Percentiles rank a stretch among this genome's conserved stretches.
Evolutionary conservation across 2,113 vertebrate species (phyloP).

Genomic region (Hucho hucho): DNA sequence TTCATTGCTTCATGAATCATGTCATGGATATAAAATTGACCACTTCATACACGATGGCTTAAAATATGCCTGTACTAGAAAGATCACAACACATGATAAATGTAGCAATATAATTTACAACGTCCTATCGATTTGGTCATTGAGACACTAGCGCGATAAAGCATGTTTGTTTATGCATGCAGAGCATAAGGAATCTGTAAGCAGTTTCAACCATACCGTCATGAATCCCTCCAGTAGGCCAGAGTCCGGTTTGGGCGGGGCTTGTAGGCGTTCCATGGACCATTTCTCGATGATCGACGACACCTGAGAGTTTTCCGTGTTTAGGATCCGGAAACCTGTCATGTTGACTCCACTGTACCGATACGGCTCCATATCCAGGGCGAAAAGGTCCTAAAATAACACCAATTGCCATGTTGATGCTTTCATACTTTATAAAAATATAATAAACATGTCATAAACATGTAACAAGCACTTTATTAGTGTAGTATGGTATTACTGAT

Average conservation of each 20-base stretch:
- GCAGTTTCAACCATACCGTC: slow-evolving; percentile 79
- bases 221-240: slow-evolving; percentile 99
- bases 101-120: neutral
- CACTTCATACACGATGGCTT: neutral
- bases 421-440: too few species aligned
- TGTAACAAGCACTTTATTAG: neutral
- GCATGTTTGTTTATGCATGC: slow-evolving; percentile 24
- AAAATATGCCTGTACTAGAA: slow-evolving; percentile 13
- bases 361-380: slow-evolving; percentile 97
- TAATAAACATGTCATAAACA: neutral
- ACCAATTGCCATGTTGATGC: neutral
- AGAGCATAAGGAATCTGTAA: slow-evolving; percentile 23
- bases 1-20: neutral
- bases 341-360: slow-evolving; percentile 97
- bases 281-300: slow-evolving; percentile 97
- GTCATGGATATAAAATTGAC: neutral
- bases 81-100: neutral
- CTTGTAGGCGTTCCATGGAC: slow-evolving; percentile 97
- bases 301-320: slow-evolving; percentile 94
- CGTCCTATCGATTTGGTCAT: slow-evolving; percentile 23
- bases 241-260: slow-evolving; percentile 95
- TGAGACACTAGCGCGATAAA: neutral
- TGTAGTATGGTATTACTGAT: neutral
- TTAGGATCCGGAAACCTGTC: slow-evolving; percentile 96
- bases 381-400: slow-evolving; percentile 86